These are phyloP conservation scores for Okapia johnstoni DNA, from an alignment of 2,113 vertebrate genomes.

Conservation along the genomic window DNA sequence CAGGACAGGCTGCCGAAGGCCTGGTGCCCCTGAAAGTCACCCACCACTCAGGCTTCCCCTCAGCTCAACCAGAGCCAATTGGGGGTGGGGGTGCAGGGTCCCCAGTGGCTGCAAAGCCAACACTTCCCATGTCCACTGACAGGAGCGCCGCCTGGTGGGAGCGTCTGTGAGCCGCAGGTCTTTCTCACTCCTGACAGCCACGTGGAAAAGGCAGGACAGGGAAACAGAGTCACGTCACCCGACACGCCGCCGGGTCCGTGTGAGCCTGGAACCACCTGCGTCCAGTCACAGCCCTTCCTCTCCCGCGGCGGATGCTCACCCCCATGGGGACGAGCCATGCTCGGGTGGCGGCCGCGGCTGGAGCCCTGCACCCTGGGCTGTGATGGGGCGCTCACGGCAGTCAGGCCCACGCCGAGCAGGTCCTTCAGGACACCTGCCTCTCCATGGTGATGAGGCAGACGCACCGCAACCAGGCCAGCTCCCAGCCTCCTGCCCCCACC, in stretches of 20 bases:
- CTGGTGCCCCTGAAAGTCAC: not conserved
- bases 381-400: rapidly evolving
- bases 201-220: not conserved
- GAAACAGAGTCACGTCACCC: rapidly evolving
- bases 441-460: rapidly evolving
- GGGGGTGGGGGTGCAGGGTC: not conserved
- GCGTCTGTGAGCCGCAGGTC: rapidly evolving
- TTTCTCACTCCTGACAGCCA: not conserved
- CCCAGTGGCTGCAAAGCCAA: not conserved
- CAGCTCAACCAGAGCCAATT: not conserved
- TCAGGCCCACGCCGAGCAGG: not conserved
- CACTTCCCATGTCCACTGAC: not conserved
- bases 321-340: rapidly evolving
- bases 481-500: not conserved
- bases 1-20: not conserved
- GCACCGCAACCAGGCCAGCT: too few relatives aligned
- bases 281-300: rapidly evolving
- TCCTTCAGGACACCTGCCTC: not conserved
- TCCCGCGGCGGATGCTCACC: rapidly evolving
- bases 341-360: rapidly evolving
- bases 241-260: too few relatives aligned
- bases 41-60: not conserved
- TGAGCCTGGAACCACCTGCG: rapidly evolving
- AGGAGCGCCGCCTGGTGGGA: not conserved
- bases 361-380: rapidly evolving